These are phyloP conservation scores for Lipotes vexillifer DNA, from an alignment of 2,113 vertebrate genomes.

Conservation along the genomic window DNA sequence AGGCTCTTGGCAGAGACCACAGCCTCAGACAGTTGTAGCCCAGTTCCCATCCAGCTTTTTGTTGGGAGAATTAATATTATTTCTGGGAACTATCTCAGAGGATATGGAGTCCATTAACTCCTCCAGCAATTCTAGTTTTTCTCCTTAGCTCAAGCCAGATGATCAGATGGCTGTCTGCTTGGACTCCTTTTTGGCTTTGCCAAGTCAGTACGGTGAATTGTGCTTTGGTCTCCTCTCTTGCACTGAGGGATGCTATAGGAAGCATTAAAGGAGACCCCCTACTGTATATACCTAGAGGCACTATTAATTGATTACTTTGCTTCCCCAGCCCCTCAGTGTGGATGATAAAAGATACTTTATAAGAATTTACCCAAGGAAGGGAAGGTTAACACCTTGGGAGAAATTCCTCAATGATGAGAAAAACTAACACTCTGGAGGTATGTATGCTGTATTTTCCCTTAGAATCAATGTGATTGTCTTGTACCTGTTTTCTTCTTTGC, in stretches of 20 bases:
- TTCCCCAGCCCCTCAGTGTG: neutral
- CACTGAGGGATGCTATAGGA: neutral
- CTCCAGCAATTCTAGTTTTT: slow-evolving; percentile 1
- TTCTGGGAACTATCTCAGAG: neutral
- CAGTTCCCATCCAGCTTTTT: neutral
- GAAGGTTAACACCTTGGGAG: neutral
- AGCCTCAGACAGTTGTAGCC: neutral
- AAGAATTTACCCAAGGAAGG: neutral
- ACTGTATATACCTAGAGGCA: neutral
- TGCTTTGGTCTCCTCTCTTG: neutral
- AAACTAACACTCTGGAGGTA: neutral
- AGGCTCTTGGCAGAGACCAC: neutral
- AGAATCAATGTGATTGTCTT: neutral
- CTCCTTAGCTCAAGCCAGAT: neutral
- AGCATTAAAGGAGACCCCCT: neutral
- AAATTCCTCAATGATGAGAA: neutral
- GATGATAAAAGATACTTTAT: neutral
- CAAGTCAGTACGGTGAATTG: neutral
- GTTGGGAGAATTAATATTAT: neutral
- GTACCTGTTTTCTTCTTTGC: neutral
- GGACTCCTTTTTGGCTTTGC: neutral
- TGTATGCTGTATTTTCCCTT: neutral
- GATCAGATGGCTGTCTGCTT: neutral
- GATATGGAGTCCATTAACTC: neutral
- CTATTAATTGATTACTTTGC: neutral